phyloP scores from a whole-genome alignment of 2,113 vertebrate species.

The Petroica traversi region DNA sequence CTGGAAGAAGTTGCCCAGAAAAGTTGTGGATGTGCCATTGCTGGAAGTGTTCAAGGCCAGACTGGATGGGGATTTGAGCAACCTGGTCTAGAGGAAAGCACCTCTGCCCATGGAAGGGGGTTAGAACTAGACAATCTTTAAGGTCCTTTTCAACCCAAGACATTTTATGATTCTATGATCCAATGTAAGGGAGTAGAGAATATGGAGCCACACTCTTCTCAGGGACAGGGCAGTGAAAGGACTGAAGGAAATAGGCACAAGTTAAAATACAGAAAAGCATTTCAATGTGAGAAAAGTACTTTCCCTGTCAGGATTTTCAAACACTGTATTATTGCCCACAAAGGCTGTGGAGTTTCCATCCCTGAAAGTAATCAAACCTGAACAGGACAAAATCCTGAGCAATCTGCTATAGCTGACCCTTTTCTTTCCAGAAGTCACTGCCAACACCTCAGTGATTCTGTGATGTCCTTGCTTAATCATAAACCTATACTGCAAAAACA shows the following conservation, averaged over 20 bases:
- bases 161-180: neutral
- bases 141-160: neutral
- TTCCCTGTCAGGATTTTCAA: neutral
- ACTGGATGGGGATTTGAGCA: neutral
- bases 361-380: neutral
- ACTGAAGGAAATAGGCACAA: neutral
- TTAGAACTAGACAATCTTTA: neutral
- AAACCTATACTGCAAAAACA: neutral
- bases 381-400: neutral
- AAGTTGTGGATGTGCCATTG: neutral
- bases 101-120: neutral
- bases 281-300: neutral
- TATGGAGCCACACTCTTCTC: neutral
- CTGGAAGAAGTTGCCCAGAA: neutral
- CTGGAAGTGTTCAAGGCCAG: neutral
- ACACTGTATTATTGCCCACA: neutral
- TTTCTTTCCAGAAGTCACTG: neutral
- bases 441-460: neutral
- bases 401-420: neutral
- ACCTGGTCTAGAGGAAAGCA: neutral
- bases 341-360: neutral
- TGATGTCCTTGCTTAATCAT: neutral
- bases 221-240: neutral
- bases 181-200: neutral
- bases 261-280: neutral